Evolutionary conservation across 2,888 invertebrate species (phyloP), one percentile per base, ranked within the genome.

Genomic region (Agonum fuliginosum): DNA sequence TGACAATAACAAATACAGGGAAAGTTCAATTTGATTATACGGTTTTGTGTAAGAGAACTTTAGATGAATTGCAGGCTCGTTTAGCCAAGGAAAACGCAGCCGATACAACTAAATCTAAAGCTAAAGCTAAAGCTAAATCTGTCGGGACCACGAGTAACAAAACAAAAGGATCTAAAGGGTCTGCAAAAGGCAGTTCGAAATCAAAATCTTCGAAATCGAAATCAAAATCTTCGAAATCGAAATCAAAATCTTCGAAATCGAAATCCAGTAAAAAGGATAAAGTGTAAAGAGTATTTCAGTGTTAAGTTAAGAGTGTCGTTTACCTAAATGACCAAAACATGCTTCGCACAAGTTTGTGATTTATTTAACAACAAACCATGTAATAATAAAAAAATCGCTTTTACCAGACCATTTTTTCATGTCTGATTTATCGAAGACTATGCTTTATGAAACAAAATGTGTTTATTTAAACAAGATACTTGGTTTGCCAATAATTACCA

Each of bases 1-100:
- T 92, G 0, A 88, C 88, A 73, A 83, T 92, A 20, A 89, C 88
- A 80, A 92, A 92, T 82, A 89, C 85, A 0, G 92, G 92, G 79
- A 88, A 88, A 83, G 91, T 91, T 82, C 88, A 90, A 0, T 88
- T 86, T 77, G 81, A 80, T 24, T 87, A 84, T 75, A 80, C 79
- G 1, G 81, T 86, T 12, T 22, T 83, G 1, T 80, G 80, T 70
- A 79, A 74, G 58, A 78, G 79, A 78, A 46, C 80, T 22, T 24
- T 79, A 37, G 81, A 80, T 6, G 75, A 27, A 34, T 17, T 78
- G 5, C 62, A 41, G 30, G 41, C 30, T 12, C 24, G 41, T 8
- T 58, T 14, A 37, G 41, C 12, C 4, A 71, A 20, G 4, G 20
- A 51, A 79, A 17, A 77, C 78, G 46, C 75, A 69, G 19, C 78